A percentile compares a stretch with the other conserved stretches of the same genome.
Evolutionary conservation across 2,113 vertebrate species (phyloP).

Genomic region (Echinops telfairi): DNA sequence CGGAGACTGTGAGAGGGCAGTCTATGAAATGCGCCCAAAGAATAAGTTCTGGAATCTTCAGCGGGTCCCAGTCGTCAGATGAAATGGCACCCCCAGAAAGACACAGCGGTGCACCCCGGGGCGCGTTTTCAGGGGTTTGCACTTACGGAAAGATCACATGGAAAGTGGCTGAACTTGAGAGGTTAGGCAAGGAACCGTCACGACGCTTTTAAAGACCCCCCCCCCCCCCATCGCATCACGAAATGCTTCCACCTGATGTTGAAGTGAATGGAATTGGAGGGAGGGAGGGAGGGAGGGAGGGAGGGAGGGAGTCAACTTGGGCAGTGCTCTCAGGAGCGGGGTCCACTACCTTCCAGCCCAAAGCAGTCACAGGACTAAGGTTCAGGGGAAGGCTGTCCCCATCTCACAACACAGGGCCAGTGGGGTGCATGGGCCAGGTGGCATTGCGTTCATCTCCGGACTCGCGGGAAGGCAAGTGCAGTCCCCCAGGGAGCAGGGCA

Average conservation of each 20-base stretch:
- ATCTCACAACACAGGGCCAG: too few species aligned
- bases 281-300: too few species aligned
- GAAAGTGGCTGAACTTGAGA: too few species aligned
- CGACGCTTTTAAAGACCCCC: too few species aligned
- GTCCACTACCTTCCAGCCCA: background rate
- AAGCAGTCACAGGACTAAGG: background rate
- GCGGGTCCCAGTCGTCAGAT: background rate
- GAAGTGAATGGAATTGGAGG: background rate
- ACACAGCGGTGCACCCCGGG: too few species aligned
- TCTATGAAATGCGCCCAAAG: background rate
- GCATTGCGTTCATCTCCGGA: slow-evolving; percentile 39
- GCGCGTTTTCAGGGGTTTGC: background rate
- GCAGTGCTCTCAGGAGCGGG: too few species aligned
- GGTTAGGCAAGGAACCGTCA: too few species aligned
- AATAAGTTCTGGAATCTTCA: background rate
- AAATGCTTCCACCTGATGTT: background rate
- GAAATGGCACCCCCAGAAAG: slow-evolving; percentile 5
- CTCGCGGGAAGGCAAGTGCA: background rate
- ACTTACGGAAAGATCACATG: background rate
- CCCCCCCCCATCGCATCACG: background rate
- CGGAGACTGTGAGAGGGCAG: background rate
- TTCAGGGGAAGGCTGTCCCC: background rate
- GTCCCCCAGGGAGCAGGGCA: too few species aligned
- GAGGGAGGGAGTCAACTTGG: too few species aligned
- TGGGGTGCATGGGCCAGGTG: background rate